These are phyloP conservation scores for Schizopygopsis pylzovi DNA, from an alignment of 2,797 vertebrate genomes.

Conservation along the genomic window DNA sequence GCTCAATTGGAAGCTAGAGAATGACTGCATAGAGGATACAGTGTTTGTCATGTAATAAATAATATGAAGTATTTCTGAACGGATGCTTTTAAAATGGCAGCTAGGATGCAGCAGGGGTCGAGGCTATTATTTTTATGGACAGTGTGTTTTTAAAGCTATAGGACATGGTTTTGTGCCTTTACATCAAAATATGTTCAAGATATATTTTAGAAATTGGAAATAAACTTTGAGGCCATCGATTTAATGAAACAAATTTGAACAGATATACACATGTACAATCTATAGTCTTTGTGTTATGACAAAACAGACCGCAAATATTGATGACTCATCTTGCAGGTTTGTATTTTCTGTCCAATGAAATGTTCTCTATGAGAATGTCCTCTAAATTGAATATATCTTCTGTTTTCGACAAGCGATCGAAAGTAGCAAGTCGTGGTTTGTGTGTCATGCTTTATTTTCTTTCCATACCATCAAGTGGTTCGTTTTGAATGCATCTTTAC, in stretches of 20 bases:
- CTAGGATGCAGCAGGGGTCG: conserved; percentile 38
- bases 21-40: conserved; percentile 15
- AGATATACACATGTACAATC: background rate
- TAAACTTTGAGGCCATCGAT: background rate
- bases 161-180: background rate
- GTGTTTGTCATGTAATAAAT: conserved; percentile 25
- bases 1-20: conserved; percentile 26
- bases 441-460: background rate
- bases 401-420: background rate
- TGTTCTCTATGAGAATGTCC: background rate
- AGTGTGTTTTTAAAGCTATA: background rate
- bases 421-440: background rate
- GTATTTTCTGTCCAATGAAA: background rate
- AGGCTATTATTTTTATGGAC: conserved; percentile 49
- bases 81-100: conserved; percentile 23
- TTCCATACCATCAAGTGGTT: background rate
- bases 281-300: background rate
- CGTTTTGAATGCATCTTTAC: background rate
- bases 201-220: background rate
- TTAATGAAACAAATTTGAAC: background rate
- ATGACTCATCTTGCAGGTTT: background rate
- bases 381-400: background rate
- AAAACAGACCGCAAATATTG: background rate
- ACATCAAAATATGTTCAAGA: background rate
- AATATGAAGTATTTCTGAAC: background rate